A percentile compares a stretch with the other conserved stretches of the same genome.
These are phyloP conservation scores for Capitulum mitella DNA, from an alignment of 2,888 invertebrate species.

Conservation along the genomic window DNA sequence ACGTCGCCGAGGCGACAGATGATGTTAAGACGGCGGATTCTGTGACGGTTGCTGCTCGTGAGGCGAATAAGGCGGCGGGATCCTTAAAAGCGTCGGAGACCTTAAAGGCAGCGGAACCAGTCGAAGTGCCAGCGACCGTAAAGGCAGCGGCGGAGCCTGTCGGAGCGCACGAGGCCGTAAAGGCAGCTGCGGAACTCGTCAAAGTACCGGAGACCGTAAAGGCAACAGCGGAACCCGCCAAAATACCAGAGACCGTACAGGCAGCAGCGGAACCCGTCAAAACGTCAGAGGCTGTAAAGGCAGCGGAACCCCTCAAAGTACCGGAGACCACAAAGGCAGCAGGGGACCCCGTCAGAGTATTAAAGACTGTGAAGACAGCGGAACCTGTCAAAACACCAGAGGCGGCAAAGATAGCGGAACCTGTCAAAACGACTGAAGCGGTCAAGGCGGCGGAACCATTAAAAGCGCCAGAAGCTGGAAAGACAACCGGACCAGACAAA, in stretches of 20 bases:
- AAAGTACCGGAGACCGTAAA: not conserved
- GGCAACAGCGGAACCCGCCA: not conserved
- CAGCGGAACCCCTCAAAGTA: no score
- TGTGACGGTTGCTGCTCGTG: not conserved
- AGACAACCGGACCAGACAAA: not conserved
- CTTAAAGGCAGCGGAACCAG: no score
- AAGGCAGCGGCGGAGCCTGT: not conserved
- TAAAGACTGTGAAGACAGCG: not conserved
- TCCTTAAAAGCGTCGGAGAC: no score
- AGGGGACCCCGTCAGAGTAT: no score
- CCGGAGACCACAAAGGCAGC: no score
- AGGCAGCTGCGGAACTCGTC: not conserved
- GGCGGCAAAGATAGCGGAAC: not conserved
- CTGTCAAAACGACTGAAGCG: not conserved
- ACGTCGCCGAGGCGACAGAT: not conserved
- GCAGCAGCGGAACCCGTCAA: not conserved
- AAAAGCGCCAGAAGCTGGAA: not conserved
- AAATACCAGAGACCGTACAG: no score
- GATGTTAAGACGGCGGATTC: not conserved
- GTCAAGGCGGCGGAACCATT: not conserved
- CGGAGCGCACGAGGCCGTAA: not conserved
- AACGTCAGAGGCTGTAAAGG: not conserved
- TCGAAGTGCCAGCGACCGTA: not conserved
- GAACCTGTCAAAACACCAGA: no score
- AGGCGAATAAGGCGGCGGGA: no score